phyloP scores from a whole-genome alignment of 2,888 invertebrate species.

The Macaria notata region DNA sequence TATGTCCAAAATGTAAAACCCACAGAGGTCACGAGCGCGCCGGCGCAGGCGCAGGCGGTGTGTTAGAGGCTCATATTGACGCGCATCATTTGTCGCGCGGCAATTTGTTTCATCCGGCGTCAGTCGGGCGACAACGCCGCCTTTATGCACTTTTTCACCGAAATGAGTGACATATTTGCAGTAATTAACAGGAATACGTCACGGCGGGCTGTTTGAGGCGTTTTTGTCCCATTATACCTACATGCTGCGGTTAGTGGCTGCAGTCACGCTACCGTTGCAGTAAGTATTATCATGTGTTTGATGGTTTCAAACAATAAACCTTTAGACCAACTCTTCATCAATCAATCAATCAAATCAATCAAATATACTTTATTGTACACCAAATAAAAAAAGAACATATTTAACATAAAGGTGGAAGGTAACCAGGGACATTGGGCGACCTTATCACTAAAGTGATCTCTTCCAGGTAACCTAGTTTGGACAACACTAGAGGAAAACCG shows the following conservation, averaged over 20 bases:
- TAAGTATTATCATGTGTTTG: conserved; percentile 12
- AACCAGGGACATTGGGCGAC: too few species aligned
- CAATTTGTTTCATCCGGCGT: conserved; percentile 51
- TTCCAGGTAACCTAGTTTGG: too few species aligned
- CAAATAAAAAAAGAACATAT: too few species aligned
- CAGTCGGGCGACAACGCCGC: conserved; percentile 28
- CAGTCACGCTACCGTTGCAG: conserved; percentile 17
- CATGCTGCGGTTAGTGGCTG: conserved; percentile 31
- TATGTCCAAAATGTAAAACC: too few species aligned
- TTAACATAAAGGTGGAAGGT: too few species aligned
- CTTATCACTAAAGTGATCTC: too few species aligned
- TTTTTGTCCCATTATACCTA: conserved; percentile 45
- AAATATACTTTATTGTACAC: too few species aligned
- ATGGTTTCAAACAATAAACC: not conserved
- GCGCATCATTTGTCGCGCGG: conserved; percentile 57
- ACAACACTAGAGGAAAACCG: too few species aligned
- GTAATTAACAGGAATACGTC: conserved; percentile 72
- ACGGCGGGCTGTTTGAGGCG: conserved; percentile 43
- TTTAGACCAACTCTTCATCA: too few species aligned
- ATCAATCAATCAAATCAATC: too few species aligned
- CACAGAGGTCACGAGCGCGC: too few species aligned
- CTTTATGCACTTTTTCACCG: conserved; percentile 24
- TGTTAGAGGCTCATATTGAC: conserved; percentile 1
- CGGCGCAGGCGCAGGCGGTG: too few species aligned
- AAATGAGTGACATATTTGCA: conserved; percentile 64